Base-by-base conservation (phyloP, 2,113 vertebrate genomes). In the Zosterops japonicus region DNA sequence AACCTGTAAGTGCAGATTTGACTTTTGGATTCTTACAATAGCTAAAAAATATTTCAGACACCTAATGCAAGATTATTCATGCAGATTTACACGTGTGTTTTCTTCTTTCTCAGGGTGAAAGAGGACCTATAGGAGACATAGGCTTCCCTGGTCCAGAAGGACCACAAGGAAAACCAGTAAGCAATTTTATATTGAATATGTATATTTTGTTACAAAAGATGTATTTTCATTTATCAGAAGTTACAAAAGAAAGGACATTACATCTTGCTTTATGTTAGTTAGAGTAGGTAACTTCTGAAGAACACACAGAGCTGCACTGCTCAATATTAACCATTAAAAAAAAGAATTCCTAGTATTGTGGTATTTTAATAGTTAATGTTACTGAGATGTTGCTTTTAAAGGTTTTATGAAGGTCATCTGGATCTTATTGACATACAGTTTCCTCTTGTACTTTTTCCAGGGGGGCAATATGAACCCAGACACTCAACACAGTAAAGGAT, bases 61-160 rank as follows among this genome's bases (percentile, higher is more conserved):
- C 8, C 1, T 2, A 76, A 63, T 80, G n/a, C 19, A 87, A 68
- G 33, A 22, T 56, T 72, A 87, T 61, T 76, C 56, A 57, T 72
- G 46, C 23, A 41, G 5, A 53, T 74, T 86, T 70, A 19, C 28
- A 23, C 18, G 2, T 41, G 5, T 21, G 2, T 57, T 64, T 41
- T 83, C 17, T 87, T 91, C 63, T 33, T 85, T 76, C 83, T 67
- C 56, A 99, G 99, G 99, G 99, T 91, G 98, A 99, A 83, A 98
- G 99, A 97, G 99, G 99, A 77, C 99, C 99, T 41, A 79, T 99
- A 71, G 99, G 99, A 97, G 99, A 99, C 74, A 98, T 98, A 89
- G 99, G 99, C 82, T 99, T 99, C 96, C 99, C 99, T 8, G 99
- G 99, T 82, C 98, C 99, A 33, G 99, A 99, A 97, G 99, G 99